Percentiles rank a stretch among this genome's conserved stretches.
Evolutionary conservation across 1,140 invertebrate genomes (phyloP).

Genomic region (Elysia chlorotica): DNA sequence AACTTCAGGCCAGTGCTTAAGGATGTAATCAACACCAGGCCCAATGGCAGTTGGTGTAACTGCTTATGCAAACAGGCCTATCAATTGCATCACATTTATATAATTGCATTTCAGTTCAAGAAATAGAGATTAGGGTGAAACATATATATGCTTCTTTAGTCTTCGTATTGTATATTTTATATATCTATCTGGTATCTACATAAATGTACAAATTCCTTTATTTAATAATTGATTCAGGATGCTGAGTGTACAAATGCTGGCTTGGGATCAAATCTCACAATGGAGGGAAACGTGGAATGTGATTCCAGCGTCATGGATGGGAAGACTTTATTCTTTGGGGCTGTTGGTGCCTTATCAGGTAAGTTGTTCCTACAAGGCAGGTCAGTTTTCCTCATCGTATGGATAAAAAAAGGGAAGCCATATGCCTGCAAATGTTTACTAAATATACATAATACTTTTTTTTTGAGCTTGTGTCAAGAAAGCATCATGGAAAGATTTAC

Average conservation of each 20-base stretch:
- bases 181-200: background rate
- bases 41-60: too few species aligned
- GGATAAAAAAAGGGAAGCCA: too few species aligned
- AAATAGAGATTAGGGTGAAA: background rate
- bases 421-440: too few species aligned
- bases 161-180: background rate
- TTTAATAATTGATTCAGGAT: slow-evolving; percentile 61
- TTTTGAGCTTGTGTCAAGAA: too few species aligned
- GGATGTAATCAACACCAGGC: background rate
- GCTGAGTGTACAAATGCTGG: slow-evolving; percentile 90
- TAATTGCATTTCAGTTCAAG: background rate
- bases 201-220: background rate
- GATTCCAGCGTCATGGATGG: slow-evolving; percentile 94
- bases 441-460: too few species aligned
- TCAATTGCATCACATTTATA: background rate
- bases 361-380: too few species aligned
- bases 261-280: slow-evolving; percentile 87
- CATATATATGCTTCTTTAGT: background rate
- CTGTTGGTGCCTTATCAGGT: slow-evolving; percentile 68
- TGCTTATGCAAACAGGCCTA: too few species aligned
- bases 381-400: too few species aligned
- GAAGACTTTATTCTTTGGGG: slow-evolving; percentile 78
- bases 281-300: slow-evolving; percentile 84
- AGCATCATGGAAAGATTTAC: too few species aligned
- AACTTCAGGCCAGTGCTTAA: background rate